phyloP scores from a whole-genome alignment of 1,140 invertebrate genomes.

The Ips typographus region DNA sequence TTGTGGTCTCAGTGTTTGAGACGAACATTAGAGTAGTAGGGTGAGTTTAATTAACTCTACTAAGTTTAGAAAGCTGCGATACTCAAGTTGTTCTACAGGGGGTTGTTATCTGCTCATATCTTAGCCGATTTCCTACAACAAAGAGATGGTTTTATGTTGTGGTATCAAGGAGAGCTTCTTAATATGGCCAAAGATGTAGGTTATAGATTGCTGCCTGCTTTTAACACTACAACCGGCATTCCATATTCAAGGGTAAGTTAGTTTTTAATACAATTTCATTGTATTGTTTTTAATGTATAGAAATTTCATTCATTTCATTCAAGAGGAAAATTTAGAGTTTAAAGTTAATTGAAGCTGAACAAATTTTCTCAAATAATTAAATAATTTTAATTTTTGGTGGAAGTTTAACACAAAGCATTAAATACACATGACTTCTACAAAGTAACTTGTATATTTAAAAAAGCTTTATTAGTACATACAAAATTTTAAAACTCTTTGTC shows the following conservation, averaged over 20 bases:
- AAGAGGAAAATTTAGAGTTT: too few species aligned
- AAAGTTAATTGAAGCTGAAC: too few species aligned
- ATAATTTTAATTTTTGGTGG: too few species aligned
- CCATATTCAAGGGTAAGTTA: slow-evolving; percentile 89
- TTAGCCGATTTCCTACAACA: slow-evolving; percentile 80
- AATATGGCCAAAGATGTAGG: slow-evolving; percentile 91
- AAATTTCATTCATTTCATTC: too few species aligned
- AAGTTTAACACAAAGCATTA: too few species aligned
- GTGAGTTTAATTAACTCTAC: slow-evolving; percentile 55
- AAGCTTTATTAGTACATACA: too few species aligned
- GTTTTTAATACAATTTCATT: slow-evolving; percentile 21
- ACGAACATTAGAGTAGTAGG: slow-evolving; percentile 97
- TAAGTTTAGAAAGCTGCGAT: not conserved
- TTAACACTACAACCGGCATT: slow-evolving; percentile 97
- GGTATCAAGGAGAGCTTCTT: slow-evolving; percentile 92
- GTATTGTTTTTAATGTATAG: not conserved
- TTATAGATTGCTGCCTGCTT: slow-evolving; percentile 89
- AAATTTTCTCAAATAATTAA: too few species aligned
- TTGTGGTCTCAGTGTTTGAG: slow-evolving; percentile 97
- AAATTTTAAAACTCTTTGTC: not conserved
- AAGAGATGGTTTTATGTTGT: slow-evolving; percentile 73
- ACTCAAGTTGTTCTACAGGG: slow-evolving; percentile 60
- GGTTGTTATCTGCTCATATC: slow-evolving; percentile 91
- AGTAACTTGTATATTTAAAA: too few species aligned
- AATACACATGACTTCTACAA: too few species aligned